These are phyloP conservation scores for Coenobita brevimanus DNA, from an alignment of 1,140 invertebrate species.

Conservation along the genomic window DNA sequence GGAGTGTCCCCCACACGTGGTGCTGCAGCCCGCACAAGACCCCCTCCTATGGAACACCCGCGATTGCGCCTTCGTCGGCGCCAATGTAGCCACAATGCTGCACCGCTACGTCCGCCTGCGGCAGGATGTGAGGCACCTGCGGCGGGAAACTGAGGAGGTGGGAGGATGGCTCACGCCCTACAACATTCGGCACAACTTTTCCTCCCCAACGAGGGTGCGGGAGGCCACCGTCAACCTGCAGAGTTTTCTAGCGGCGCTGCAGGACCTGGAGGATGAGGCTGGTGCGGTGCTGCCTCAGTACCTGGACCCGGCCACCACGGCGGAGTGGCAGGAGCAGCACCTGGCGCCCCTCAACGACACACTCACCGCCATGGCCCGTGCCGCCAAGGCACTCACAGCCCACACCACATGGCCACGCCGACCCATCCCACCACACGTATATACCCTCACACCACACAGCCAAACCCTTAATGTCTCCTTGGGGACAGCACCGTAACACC, in stretches of 20 bases:
- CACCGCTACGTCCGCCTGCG: constrained; percentile 56
- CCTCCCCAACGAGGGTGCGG: constrained; percentile 70
- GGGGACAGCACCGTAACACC: no score
- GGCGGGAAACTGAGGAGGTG: constrained; percentile 40
- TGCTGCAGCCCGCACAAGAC: constrained; percentile 69
- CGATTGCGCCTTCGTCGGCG: constrained; percentile 73
- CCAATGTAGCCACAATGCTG: constrained; percentile 70
- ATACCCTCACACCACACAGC: no score
- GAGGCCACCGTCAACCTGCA: constrained; percentile 56
- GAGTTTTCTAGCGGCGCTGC: neutral
- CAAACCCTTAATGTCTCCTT: no score
- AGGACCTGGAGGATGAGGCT: constrained; percentile 34
- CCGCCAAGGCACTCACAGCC: neutral
- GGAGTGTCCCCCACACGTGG: constrained; percentile 55
- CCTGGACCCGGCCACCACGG: constrained; percentile 71
- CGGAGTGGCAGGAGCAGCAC: constrained; percentile 74
- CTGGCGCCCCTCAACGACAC: constrained; percentile 70
- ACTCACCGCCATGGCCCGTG: neutral
- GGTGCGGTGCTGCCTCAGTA: constrained; percentile 53
- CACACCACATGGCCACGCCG: constrained; percentile 35
- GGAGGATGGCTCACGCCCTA: constrained; percentile 72
- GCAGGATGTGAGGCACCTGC: constrained; percentile 7
- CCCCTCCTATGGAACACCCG: constrained; percentile 61
- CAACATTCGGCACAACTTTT: constrained; percentile 72
- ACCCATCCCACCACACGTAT: no score